Percentiles rank a stretch among this genome's conserved stretches.
Conservation (phyloP, 1,140 invertebrate species). For the Phenacoccus solenopsis region DNA sequence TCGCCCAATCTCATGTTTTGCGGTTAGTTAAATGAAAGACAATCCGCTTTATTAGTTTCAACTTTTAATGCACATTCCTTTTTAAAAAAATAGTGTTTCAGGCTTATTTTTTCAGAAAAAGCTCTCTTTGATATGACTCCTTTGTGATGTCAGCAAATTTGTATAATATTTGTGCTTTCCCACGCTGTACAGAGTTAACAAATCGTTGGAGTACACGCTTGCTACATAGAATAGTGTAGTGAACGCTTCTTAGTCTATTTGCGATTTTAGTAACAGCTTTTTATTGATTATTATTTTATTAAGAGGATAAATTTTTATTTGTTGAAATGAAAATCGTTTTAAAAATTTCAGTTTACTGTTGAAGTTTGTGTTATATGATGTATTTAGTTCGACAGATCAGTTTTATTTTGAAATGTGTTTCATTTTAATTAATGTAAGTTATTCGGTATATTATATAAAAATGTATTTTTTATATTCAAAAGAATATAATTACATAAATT, state of each 20-base stretch:
- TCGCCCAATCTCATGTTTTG: neutral
- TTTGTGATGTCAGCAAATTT: neutral
- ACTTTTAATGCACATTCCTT: neutral
- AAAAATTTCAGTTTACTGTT: neutral
- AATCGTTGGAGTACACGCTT: neutral
- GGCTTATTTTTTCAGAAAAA: no score
- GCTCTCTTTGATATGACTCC: neutral
- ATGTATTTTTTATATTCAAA: neutral
- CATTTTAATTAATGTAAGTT: neutral
- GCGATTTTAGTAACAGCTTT: neutral
- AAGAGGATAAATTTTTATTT: no score
- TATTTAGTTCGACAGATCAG: neutral
- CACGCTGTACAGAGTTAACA: neutral
- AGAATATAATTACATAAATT: no score
- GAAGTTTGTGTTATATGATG: neutral
- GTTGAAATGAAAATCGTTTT: neutral
- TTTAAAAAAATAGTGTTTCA: no score
- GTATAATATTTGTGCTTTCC: neutral
- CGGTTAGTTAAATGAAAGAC: neutral
- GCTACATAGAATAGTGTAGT: no score
- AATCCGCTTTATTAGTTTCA: constrained; percentile 3
- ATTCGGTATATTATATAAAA: neutral
- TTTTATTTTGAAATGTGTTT: neutral
- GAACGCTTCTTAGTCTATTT: no score
- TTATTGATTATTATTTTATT: neutral